phyloP scores from a whole-genome alignment of 2,797 vertebrate genomes.

The Ficedula albicollis region DNA sequence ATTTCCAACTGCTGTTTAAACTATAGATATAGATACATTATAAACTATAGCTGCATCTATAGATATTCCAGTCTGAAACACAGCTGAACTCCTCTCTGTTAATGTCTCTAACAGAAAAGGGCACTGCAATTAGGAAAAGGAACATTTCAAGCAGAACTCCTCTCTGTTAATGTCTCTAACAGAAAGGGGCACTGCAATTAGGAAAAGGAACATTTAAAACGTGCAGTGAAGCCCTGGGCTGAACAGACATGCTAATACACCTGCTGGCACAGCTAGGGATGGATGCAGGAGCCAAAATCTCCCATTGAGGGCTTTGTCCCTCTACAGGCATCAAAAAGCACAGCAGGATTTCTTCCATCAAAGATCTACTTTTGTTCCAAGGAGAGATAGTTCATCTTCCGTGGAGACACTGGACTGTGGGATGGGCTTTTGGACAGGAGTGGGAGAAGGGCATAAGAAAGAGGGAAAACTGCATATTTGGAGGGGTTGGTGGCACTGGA shows the following conservation, averaged over 20 bases:
- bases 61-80: neutral
- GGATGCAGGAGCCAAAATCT: neutral
- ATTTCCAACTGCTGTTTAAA: neutral
- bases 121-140: neutral
- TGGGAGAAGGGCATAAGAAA: neutral
- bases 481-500: neutral
- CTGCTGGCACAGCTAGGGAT: neutral
- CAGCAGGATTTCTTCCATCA: neutral
- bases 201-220: neutral
- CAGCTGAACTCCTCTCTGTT: rapidly evolving
- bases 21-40: too few relatives aligned
- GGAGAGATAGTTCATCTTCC: neutral
- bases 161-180: neutral
- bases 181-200: neutral
- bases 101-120: neutral
- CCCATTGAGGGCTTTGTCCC: neutral
- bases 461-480: neutral
- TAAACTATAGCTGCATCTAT: neutral
- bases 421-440: neutral
- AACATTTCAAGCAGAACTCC: rapidly evolving
- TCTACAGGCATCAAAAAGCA: neutral
- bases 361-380: neutral
- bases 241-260: neutral
- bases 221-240: neutral
- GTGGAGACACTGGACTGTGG: neutral